A percentile compares a stretch with the other conserved stretches of the same genome.
Evolutionary conservation across 2,113 vertebrate genomes (phyloP).

Genomic region (Macrotus californicus): DNA sequence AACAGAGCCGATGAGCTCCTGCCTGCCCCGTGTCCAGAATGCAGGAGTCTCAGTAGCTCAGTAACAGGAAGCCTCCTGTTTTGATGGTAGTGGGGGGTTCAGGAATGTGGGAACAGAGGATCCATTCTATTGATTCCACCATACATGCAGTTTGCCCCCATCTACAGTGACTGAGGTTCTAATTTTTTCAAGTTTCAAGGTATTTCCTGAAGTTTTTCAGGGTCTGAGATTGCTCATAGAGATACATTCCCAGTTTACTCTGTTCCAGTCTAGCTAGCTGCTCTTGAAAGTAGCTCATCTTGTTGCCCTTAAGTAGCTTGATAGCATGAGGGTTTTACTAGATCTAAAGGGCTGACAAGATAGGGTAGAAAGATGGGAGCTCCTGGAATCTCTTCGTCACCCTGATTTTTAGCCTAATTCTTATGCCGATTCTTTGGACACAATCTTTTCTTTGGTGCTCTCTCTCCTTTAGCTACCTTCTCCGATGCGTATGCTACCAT

Average conservation of each 20-base stretch:
- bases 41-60: not conserved
- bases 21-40: not conserved
- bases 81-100: not conserved
- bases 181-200: not conserved
- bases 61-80: not conserved
- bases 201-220: constrained; percentile 12
- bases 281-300: not conserved
- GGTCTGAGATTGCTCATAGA: not conserved
- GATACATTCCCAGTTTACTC: not conserved
- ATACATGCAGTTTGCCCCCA: not conserved
- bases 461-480: constrained; percentile 44
- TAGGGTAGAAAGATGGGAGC: not conserved
- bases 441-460: not conserved
- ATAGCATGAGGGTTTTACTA: not conserved
- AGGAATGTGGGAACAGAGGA: not conserved
- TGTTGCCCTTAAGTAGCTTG: not conserved
- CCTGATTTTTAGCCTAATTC: not conserved
- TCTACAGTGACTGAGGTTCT: not conserved
- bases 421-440: not conserved
- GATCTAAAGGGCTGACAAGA: not conserved
- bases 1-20: constrained; percentile 12
- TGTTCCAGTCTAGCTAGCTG: not conserved
- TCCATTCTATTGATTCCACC: not conserved
- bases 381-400: not conserved
- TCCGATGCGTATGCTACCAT: constrained; percentile 31